Percentiles rank a stretch among this genome's conserved stretches.
Conservation (phyloP, 2,797 vertebrate genomes). For the Chelidonichthys spinosus region DNA sequence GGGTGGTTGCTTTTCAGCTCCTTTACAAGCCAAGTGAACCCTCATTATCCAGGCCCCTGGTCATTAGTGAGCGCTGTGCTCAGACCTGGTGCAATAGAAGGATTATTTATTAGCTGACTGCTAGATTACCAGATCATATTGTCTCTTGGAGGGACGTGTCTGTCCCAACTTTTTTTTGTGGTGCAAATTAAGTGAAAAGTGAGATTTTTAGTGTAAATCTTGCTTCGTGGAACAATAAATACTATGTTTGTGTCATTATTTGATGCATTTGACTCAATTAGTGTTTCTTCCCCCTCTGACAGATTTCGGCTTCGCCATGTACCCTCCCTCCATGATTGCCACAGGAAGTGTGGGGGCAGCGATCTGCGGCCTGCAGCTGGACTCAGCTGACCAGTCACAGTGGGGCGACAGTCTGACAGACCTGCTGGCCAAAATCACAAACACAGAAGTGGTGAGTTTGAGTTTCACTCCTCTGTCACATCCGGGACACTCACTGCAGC, state of each 20-base stretch:
- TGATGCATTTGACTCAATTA: conserved; percentile 15
- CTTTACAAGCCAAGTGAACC: conserved; percentile 85
- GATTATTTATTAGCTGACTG: conserved; percentile 77
- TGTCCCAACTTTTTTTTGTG: conserved; percentile 26
- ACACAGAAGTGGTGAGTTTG: conserved; percentile 96
- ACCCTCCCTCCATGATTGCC: conserved; percentile 97
- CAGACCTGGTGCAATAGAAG: conserved; percentile 63
- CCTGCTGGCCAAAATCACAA: conserved; percentile 96
- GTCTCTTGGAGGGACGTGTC: conserved; percentile 42
- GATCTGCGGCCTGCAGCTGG: conserved; percentile 94
- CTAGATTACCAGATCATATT: conserved; percentile 67
- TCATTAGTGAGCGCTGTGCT: conserved; percentile 78
- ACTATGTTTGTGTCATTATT: neutral
- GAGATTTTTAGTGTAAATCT: conserved; percentile 30
- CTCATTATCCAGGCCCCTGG: conserved; percentile 83
- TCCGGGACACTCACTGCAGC: neutral
- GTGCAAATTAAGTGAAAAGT: conserved; percentile 26
- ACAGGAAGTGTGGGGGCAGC: conserved; percentile 96
- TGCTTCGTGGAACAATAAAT: neutral
- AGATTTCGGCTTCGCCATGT: conserved; percentile 98
- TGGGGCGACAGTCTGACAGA: conserved; percentile 90
- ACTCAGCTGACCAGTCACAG: conserved; percentile 86
- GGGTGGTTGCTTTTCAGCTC: conserved; percentile 80
- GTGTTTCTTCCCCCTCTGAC: conserved; percentile 49
- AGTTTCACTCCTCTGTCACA: neutral